These are phyloP conservation scores for Mercenaria mercenaria DNA, from an alignment of 1,140 invertebrate species.

Conservation along the genomic window DNA sequence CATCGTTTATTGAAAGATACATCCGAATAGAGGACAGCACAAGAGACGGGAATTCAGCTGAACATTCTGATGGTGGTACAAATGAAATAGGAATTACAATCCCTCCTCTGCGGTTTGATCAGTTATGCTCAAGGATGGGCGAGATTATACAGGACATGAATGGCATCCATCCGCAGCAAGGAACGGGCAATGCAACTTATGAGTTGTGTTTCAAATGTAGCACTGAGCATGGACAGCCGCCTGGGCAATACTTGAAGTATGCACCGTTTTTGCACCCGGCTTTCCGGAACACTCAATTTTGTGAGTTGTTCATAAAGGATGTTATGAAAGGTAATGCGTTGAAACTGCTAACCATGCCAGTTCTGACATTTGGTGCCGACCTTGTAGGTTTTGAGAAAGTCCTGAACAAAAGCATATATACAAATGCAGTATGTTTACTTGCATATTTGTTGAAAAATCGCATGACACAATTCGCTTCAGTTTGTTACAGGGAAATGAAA, in stretches of 20 bases:
- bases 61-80: background rate
- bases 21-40: background rate
- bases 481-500: background rate
- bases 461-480: background rate
- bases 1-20: background rate
- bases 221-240: background rate
- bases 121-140: background rate
- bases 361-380: background rate
- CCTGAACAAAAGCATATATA: background rate
- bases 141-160: background rate
- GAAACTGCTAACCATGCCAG: background rate
- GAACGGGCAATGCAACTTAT: background rate
- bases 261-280: background rate
- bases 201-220: background rate
- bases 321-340: background rate
- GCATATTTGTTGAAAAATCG: background rate
- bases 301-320: background rate
- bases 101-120: background rate
- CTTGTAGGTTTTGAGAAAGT: background rate
- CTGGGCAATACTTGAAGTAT: background rate
- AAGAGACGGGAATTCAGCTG: background rate
- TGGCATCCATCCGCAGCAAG: background rate
- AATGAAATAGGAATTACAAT: background rate
- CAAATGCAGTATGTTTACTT: background rate
- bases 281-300: background rate